phyloP scores from a whole-genome alignment of 2,888 invertebrate genomes.

The Chirona hameri region DNA sequence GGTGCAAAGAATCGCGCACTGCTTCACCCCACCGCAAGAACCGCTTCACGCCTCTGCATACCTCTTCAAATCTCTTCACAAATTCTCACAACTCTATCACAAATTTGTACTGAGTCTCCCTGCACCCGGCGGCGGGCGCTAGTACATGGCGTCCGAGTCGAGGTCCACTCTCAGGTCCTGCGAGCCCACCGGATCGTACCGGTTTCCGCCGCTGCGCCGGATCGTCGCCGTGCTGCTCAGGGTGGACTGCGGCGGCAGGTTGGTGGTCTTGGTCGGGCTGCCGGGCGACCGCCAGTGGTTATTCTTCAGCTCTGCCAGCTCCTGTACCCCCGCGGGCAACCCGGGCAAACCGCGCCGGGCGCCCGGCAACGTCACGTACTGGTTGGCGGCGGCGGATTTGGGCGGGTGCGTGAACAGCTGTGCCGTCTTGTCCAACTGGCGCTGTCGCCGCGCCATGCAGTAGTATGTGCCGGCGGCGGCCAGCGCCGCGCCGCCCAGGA shows the following conservation, averaged over 20 bases:
- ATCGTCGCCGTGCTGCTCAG: not conserved
- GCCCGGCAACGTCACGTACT: not conserved
- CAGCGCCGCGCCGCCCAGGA: not conserved
- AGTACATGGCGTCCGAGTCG: not conserved
- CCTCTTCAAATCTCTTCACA: not conserved
- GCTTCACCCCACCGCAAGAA: too few species aligned
- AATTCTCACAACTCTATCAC: not conserved
- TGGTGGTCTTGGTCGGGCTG: not conserved
- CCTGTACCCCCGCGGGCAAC: too few species aligned
- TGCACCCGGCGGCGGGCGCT: not conserved
- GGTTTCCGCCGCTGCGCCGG: slow-evolving; percentile 4
- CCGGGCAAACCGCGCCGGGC: not conserved
- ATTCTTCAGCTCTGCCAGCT: slow-evolving; percentile 13
- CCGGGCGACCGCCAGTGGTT: not conserved
- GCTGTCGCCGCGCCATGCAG: not conserved
- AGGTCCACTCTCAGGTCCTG: not conserved
- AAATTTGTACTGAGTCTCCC: not conserved
- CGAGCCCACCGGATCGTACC: not conserved
- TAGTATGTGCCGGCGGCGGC: not conserved
- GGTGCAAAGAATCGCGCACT: too few species aligned
- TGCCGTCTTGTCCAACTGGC: not conserved
- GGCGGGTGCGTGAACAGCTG: not conserved
- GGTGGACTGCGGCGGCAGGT: not conserved
- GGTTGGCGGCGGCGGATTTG: not conserved
- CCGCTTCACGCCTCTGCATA: too few species aligned